These are phyloP conservation scores for Leucopsar rothschildi DNA, from an alignment of 2,113 vertebrate genomes.

Conservation along the genomic window DNA sequence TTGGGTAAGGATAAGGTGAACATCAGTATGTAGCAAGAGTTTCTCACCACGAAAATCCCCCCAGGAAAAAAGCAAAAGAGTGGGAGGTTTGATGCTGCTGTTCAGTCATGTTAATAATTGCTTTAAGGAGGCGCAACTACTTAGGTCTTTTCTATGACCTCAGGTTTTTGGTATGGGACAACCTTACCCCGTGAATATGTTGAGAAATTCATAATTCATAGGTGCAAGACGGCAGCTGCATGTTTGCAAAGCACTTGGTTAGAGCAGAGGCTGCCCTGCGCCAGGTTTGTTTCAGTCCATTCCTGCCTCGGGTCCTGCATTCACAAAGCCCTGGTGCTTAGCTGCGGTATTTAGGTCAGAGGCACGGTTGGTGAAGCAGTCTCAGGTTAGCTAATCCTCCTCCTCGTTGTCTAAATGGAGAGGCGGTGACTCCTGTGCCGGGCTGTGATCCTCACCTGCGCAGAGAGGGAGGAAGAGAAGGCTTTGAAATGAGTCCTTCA, in stretches of 20 bases:
- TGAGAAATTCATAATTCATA: background rate
- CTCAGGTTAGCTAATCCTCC: background rate
- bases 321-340: background rate
- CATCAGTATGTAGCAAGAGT: background rate
- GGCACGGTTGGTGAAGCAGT: background rate
- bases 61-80: background rate
- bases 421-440: background rate
- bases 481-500: background rate
- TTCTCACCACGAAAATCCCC: background rate
- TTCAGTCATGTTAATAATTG: background rate
- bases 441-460: background rate
- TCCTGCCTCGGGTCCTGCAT: background rate
- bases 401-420: background rate
- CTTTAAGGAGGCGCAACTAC: background rate
- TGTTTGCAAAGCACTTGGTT: background rate
- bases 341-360: constrained; percentile 22
- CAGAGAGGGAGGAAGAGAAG: background rate
- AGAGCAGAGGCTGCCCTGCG: background rate
- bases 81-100: background rate
- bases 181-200: background rate
- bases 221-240: accelerated
- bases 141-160: background rate
- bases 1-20: background rate
- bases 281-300: background rate
- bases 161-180: background rate